phyloP scores from a whole-genome alignment of 53 echinoderm and acorn worm species.

The Patiria pectinifera region DNA sequence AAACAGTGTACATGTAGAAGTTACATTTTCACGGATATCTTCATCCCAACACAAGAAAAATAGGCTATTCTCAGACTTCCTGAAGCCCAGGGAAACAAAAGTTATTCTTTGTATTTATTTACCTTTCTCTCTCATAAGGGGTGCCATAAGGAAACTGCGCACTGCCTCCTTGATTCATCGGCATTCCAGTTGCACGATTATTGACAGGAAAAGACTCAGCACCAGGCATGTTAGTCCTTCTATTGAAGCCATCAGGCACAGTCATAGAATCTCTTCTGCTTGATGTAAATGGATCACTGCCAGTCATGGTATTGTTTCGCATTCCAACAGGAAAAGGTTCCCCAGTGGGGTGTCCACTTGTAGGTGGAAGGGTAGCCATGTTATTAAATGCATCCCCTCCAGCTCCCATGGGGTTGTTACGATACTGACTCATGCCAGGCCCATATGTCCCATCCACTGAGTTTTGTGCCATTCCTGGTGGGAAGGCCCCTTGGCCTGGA shows the following conservation, averaged over 20 bases:
- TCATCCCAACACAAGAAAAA: too few species aligned
- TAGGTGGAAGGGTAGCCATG: constrained; percentile 54
- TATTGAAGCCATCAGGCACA: constrained; percentile 66
- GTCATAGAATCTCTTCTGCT: constrained; percentile 25
- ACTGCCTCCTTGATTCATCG: constrained; percentile 49
- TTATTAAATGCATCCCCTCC: constrained; percentile 54
- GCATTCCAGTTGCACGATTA: constrained; percentile 49
- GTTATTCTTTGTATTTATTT: neutral
- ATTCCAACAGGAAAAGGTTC: constrained; percentile 57
- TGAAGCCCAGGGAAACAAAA: neutral
- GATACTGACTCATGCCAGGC: constrained; percentile 63
- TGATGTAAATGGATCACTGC: constrained; percentile 61
- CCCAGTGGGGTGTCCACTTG: constrained; percentile 51
- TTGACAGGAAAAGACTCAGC: constrained; percentile 62
- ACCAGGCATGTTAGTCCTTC: constrained; percentile 62
- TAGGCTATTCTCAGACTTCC: too few species aligned
- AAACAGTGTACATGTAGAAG: neutral
- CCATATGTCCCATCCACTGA: constrained; percentile 61
- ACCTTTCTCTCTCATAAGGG: constrained; percentile 71
- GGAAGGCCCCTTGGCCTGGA: constrained; percentile 49
- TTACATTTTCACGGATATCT: too few species aligned
- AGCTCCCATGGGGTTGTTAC: constrained; percentile 55
- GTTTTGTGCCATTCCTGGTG: constrained; percentile 59
- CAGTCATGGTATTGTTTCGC: constrained; percentile 63
- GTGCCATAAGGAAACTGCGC: constrained; percentile 57